These are phyloP conservation scores for Campoletis raptor DNA, from an alignment of 2,888 invertebrate genomes.

Conservation along the genomic window DNA sequence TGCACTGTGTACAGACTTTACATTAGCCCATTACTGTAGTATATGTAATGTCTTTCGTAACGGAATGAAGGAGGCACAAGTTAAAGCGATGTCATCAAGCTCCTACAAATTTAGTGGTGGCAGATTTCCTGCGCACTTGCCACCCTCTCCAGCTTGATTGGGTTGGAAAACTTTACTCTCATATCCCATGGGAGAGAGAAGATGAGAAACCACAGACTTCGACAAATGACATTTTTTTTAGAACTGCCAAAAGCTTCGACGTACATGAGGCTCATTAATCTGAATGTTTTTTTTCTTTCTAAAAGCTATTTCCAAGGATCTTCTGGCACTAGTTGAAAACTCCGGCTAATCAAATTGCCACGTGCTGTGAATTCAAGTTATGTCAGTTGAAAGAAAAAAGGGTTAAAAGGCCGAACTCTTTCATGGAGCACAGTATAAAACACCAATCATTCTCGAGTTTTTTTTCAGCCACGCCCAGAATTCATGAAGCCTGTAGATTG, in stretches of 20 bases:
- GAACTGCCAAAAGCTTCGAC: constrained; percentile 39
- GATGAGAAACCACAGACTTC: constrained; percentile 22
- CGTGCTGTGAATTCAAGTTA: constrained; percentile 22
- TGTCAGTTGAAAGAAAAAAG: constrained; percentile 22
- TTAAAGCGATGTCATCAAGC: constrained; percentile 71
- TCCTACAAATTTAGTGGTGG: constrained; percentile 30
- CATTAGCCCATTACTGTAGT: constrained; percentile 14
- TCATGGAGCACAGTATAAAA: neutral
- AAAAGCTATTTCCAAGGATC: neutral
- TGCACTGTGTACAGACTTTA: neutral
- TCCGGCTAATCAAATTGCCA: constrained; percentile 15
- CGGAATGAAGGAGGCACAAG: constrained; percentile 62
- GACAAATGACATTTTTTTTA: constrained; percentile 50
- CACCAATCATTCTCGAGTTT: constrained; percentile 1
- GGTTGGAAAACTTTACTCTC: constrained; percentile 54
- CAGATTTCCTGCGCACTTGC: constrained; percentile 29
- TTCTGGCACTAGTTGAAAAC: constrained; percentile 19
- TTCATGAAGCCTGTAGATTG: constrained; percentile 3
- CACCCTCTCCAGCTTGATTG: constrained; percentile 56
- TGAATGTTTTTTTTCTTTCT: constrained; percentile 41
- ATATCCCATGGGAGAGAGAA: constrained; percentile 40
- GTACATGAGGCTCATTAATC: constrained; percentile 56
- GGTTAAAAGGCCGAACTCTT: constrained; percentile 32
- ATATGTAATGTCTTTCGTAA: neutral
- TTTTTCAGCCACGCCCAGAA: constrained; percentile 59